Evolutionary conservation across 2,888 invertebrate genomes (phyloP).

Genomic region (Lycophotia porphyrea): DNA sequence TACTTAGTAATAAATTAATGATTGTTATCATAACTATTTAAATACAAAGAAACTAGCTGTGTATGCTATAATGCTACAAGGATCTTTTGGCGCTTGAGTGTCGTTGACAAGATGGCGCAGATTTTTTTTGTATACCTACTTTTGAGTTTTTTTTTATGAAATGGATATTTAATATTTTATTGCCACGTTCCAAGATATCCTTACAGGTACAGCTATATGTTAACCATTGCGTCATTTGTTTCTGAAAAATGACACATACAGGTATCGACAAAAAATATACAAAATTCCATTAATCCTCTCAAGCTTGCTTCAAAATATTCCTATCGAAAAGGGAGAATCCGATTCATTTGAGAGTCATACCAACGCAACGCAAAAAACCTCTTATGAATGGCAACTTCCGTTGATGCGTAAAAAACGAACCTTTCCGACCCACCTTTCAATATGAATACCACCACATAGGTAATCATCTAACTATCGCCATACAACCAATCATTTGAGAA

Average conservation of each 20-base stretch:
- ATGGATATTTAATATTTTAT: not conserved
- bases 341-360: conserved; percentile 11
- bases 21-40: not conserved
- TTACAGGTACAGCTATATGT: not conserved
- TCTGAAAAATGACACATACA: not conserved
- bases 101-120: not conserved
- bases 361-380: conserved; percentile 45
- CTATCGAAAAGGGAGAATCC: conserved; percentile 18
- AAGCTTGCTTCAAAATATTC: conserved; percentile 24
- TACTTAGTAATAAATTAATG: not conserved
- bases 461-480: conserved; percentile 24
- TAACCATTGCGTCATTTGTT: not conserved
- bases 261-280: not conserved
- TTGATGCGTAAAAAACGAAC: conserved; percentile 45
- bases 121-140: not conserved
- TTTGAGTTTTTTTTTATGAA: not conserved
- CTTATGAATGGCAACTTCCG: conserved; percentile 49
- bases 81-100: not conserved
- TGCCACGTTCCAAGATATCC: not conserved
- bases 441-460: conserved; percentile 20
- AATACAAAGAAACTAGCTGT: not conserved
- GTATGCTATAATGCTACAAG: not conserved
- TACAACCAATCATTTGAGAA: conserved; percentile 28
- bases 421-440: conserved; percentile 29
- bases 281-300: not conserved